Conservation (phyloP, 2,113 vertebrate genomes). For the Hippocampus barbouri region DNA sequence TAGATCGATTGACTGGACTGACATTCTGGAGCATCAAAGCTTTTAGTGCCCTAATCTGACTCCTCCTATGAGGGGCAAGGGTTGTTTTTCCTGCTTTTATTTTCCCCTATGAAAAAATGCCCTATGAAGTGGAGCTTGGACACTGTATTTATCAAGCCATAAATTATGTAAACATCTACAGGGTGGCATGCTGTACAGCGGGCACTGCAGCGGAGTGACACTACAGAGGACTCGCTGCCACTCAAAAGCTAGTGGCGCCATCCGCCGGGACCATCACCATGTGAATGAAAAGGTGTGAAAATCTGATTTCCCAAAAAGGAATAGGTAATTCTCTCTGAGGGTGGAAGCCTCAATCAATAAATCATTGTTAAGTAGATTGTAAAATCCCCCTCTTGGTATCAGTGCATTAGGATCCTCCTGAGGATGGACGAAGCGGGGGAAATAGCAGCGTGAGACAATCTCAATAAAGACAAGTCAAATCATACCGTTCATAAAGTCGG, state of each 20-base stretch:
- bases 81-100: slow-evolving; percentile 64
- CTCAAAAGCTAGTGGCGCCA: slow-evolving; percentile 81
- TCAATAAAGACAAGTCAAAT: slow-evolving; percentile 87
- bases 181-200: slow-evolving; percentile 28
- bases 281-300: slow-evolving; percentile 95
- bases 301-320: slow-evolving; percentile 99
- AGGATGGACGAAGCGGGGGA: slow-evolving; percentile 60
- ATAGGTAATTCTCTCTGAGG: slow-evolving; percentile 98
- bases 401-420: slow-evolving; percentile 90
- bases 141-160: slow-evolving; percentile 42
- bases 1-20: slow-evolving; percentile 84
- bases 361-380: slow-evolving; percentile 99
- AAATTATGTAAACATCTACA: slow-evolving; percentile 54
- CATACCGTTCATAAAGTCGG: slow-evolving; percentile 79
- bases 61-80: slow-evolving; percentile 84
- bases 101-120: slow-evolving; percentile 41
- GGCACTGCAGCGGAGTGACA: slow-evolving; percentile 51
- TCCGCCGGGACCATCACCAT: slow-evolving; percentile 80
- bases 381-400: slow-evolving; percentile 88
- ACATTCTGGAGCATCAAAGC: slow-evolving; percentile 92
- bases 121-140: slow-evolving; percentile 26
- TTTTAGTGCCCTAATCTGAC: slow-evolving; percentile 86
- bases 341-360: slow-evolving; percentile 91
- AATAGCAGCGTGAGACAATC: slow-evolving; percentile 77
- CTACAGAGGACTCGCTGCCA: slow-evolving; percentile 61